Percentiles rank a stretch among this genome's conserved stretches.
Evolutionary conservation across 2,113 vertebrate genomes (phyloP).

Genomic region (Chlorocebus sabaeus): DNA sequence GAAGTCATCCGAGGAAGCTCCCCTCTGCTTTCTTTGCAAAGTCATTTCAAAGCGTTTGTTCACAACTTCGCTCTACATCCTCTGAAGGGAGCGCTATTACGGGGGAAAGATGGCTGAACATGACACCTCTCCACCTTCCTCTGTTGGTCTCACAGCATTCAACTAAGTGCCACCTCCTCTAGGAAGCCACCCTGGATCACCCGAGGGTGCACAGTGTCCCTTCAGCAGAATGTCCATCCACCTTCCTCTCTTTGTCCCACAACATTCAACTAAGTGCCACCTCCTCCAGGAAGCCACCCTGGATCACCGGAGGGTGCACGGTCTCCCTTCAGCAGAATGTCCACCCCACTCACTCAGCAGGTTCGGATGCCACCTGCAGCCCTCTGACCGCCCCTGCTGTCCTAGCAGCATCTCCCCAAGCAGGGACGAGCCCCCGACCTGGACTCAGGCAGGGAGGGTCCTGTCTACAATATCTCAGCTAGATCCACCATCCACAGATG

Average conservation of each 20-base stretch:
- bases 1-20: no score
- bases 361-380: accelerated
- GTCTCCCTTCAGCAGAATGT: no score
- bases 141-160: no score
- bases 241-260: background rate
- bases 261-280: accelerated
- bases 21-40: background rate
- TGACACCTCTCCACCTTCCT: background rate
- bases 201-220: background rate
- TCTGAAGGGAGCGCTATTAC: accelerated
- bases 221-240: no score
- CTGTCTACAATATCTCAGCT: accelerated
- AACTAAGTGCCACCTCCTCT: background rate
- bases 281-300: background rate
- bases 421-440: accelerated
- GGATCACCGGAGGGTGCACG: accelerated
- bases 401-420: accelerated
- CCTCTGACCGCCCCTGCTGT: background rate
- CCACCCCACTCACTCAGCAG: accelerated
- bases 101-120: accelerated
- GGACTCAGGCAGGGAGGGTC: accelerated
- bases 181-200: background rate
- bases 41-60: background rate
- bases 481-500: accelerated
- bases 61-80: accelerated